Evolutionary conservation across 2,113 vertebrate genomes (phyloP).

Genomic region (Melanerpes formicivorus): DNA sequence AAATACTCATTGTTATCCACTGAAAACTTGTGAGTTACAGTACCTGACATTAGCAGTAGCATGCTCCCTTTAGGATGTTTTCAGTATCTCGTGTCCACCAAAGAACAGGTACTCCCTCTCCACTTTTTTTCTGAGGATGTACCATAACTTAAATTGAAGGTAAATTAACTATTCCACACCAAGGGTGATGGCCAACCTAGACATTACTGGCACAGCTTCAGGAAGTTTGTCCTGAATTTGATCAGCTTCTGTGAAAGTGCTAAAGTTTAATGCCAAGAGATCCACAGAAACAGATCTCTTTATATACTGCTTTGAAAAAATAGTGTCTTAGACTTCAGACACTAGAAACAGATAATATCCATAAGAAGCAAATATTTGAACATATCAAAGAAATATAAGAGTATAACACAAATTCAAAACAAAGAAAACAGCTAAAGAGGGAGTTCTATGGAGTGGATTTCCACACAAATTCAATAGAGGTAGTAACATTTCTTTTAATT

Average conservation of each 20-base stretch:
- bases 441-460: background rate
- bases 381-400: background rate
- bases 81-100: too few species aligned
- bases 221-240: background rate
- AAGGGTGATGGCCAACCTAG: too few species aligned
- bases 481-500: background rate
- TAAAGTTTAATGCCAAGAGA: background rate
- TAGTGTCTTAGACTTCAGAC: background rate
- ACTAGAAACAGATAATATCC: background rate
- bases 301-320: background rate
- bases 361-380: background rate
- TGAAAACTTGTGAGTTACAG: too few species aligned
- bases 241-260: background rate
- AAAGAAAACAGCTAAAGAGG: background rate
- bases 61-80: too few species aligned
- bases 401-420: background rate
- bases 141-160: too few species aligned
- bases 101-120: too few species aligned
- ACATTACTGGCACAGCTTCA: too few species aligned
- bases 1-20: too few species aligned
- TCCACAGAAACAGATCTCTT: background rate
- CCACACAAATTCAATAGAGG: background rate
- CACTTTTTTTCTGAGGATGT: too few species aligned
- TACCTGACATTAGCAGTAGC: too few species aligned
- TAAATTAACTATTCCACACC: too few species aligned